Evolutionary conservation across 2,888 invertebrate genomes (phyloP).

Genomic region (Chrysopilus asiliformis): DNA sequence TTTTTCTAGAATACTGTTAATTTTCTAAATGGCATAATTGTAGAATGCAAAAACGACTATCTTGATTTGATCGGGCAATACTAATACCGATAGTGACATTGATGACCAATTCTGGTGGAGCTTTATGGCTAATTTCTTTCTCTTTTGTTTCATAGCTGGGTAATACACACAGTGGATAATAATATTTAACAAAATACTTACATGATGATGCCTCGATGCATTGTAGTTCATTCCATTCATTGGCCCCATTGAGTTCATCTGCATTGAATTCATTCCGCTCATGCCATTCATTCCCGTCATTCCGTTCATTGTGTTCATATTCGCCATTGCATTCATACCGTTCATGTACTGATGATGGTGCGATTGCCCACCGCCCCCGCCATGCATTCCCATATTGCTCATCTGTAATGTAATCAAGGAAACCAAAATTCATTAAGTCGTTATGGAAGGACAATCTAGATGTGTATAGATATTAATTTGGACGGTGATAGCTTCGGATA

Average conservation of each 20-base stretch:
- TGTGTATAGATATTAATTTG: too few relatives aligned
- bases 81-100: too few relatives aligned
- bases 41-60: too few relatives aligned
- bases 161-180: background rate
- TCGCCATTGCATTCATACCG: constrained; percentile 16
- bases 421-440: background rate
- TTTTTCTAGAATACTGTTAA: too few relatives aligned
- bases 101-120: too few relatives aligned
- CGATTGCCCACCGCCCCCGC: constrained; percentile 19
- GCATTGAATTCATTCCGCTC: constrained; percentile 33
- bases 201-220: constrained; percentile 34
- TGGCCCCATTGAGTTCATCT: constrained; percentile 24
- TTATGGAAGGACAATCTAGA: too few relatives aligned
- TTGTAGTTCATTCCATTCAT: constrained; percentile 30
- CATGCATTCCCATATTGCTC: constrained; percentile 19
- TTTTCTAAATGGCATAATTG: too few relatives aligned
- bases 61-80: too few relatives aligned
- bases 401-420: constrained; percentile 20
- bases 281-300: constrained; percentile 24
- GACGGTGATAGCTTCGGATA: too few relatives aligned
- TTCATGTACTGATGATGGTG: constrained; percentile 31
- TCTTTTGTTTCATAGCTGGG: too few relatives aligned
- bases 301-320: constrained; percentile 14
- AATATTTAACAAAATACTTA: constrained; percentile 20
- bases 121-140: too few relatives aligned